Evolutionary conservation across 35 echinoderm and acorn worm species (phyloP), one percentile per base, ranked within the genome.

Genomic region (Lytechinus variegatus): DNA sequence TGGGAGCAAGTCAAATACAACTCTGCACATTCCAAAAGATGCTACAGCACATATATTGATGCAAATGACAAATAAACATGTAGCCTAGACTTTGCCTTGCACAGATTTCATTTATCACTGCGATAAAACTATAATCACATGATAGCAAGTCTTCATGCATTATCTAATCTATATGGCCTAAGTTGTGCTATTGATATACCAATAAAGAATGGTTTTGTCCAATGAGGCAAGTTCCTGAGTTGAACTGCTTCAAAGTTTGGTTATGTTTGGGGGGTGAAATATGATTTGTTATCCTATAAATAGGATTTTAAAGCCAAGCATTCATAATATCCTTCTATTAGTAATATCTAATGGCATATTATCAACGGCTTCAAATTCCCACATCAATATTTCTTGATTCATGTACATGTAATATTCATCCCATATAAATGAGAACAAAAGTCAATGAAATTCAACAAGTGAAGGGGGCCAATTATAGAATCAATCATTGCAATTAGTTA

Each of bases 401-500:
- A 44, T 44, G 33, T 44, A 44, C 33, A 44, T 44, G 33, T 44
- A 44, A 79, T 79, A 79, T 24, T 24, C 19, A 19, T 5, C 19
- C 66, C 66, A 79, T 79, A 79, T 24, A 24, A 79, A 5, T 21
- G 66, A 79, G 66, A 24, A 24, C 33, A 44, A n/a, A 79, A 24
- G 8, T 79, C 16, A 79, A 79, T 27, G 56, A 79, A 79, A 79
- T 79, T 16, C 66, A 79, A 79, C 66, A 79, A 79, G 66, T 79
- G 66, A 79, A 79, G 16, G 66, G 12, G 8, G 12, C 66, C 21
- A 3, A n/a, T 79, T 79, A 79, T 79, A 79, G 66, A 79, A 79
- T 79, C 66, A 79, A 79, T 79, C 66, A 79, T 79, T n/a, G 66
- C 66, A 79, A 79, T 79, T 79, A 79, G 19, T 79, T 79, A 79